Evolutionary conservation across 2,888 invertebrate species (phyloP), one percentile per base, ranked within the genome.

Genomic region (Pyrochroa serraticornis): DNA sequence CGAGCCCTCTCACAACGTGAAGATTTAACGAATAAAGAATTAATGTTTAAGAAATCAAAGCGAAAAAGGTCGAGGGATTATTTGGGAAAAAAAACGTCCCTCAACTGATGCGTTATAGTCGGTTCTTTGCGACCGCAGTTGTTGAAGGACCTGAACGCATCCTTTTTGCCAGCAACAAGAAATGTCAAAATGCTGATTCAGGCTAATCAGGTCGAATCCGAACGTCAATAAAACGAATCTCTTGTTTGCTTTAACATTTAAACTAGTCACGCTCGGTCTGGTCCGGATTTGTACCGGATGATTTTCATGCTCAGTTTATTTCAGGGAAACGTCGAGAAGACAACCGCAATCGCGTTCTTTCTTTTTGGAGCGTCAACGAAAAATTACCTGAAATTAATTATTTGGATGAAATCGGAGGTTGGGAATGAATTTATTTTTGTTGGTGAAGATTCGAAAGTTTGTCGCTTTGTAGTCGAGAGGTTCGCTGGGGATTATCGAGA

Each of bases 271-370:
- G 63, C 59, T 63, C 49, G 57, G 62, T 41, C 47, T 56, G 58
- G 53, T 39, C 42, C 37, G 58, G 62, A 59, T 58, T 61, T 48
- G 53, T 53, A 44, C 54, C 53, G 57, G 57, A 65, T 56, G 58
- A 53, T 58, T 56, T 64, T 65, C 58, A 64, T 54, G 63, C 60
- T 65, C 58, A 62, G 60, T 65, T 65, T 62, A 65, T 54, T 59
- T 38, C 47, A 33, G 48, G 22, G 41, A 35, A 62, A 58, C 60
- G 62, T 59, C 63, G 59, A 61, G 63, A 58, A 58, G 53, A 43
- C 43, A 37, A 32, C 49, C 49, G 43, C 43, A 39, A 49, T 47
- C 39, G n/a, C n/a, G n/a, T n/a, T n/a, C n/a, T n/a, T n/a, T n/a
- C n/a, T n/a, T n/a, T n/a, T n/a, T n/a, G n/a, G n/a, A n/a, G n/a